Percentiles rank a stretch among this genome's conserved stretches.
These are phyloP conservation scores for Latrodectus geometricus DNA, from an alignment of 1,140 invertebrate species.

Conservation along the genomic window DNA sequence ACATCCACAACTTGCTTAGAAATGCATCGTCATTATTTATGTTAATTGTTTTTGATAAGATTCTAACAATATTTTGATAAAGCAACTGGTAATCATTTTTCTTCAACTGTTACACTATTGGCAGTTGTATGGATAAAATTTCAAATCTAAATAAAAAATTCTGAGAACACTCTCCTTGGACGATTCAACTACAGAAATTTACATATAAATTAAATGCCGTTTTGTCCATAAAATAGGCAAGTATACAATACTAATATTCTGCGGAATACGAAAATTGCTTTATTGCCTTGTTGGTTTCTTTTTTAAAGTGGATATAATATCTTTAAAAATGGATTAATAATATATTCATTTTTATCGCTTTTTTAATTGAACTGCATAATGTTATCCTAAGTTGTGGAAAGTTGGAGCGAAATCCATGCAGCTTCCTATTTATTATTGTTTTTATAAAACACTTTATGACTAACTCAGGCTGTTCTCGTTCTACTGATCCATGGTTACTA, in stretches of 20 bases:
- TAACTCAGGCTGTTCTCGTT: background rate
- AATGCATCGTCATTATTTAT: background rate
- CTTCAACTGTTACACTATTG: constrained; percentile 8
- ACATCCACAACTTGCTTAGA: constrained; percentile 3
- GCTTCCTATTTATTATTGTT: background rate
- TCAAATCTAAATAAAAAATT: background rate
- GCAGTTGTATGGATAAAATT: constrained; percentile 40
- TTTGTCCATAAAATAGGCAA: background rate
- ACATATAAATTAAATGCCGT: background rate
- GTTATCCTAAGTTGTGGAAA: background rate
- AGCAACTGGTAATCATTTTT: background rate
- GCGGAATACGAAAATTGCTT: background rate
- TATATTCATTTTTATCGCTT: background rate
- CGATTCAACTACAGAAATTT: background rate
- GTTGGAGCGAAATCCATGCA: background rate
- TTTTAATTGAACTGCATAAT: background rate
- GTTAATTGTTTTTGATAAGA: constrained; percentile 10
- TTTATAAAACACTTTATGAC: background rate
- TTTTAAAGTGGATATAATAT: too few species aligned
- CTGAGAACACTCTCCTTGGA: background rate
- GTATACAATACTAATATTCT: background rate
- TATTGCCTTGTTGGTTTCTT: background rate
- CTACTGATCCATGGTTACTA: background rate
- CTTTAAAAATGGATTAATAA: too few species aligned
- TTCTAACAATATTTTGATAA: constrained; percentile 5